Base-by-base conservation (phyloP, 2,888 invertebrate species). In the Lamellibrachia satsuma region DNA sequence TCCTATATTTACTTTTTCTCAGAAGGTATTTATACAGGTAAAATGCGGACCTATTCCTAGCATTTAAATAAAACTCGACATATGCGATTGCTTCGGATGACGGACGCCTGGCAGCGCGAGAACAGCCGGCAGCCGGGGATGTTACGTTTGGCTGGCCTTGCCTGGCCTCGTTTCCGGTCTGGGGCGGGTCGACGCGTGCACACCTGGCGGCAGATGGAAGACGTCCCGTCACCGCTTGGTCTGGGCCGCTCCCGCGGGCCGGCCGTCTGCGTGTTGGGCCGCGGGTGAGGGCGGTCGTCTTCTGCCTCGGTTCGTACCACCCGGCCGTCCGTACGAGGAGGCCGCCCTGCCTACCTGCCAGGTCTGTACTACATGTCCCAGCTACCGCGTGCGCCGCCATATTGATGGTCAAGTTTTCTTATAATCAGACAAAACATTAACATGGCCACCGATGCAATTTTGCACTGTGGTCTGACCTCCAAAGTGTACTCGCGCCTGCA, bases 121-220 rank as follows among this genome's bases (percentile, higher is more conserved):
- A 3, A 15, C 75, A 6, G 22, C 75, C 75, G 22, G 22, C 75
- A 75, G 75, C 75, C 75, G 75, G 22, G 75, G 75, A 75, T 75
- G 75, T 75, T 75, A 75, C 75, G 75, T 39, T 39, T 39, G 39
- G 39, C 39, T 39, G 39, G 39, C 39, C 39, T 39, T 39, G 75
- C 75, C 75, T 15, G 22, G 75, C 75, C 75, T 75, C 22, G 75
- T 75, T 75, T 75, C 75, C 75, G 75, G 75, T 75, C 75, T 15
- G 6, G 22, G 75, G 22, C 75, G 75, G 75, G 75, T 75, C 75
- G 75, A 75, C 75, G 75, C 75, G 75, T 75, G 75, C 75, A 75
- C 75, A 75, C 75, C 75, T 75, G 75, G 75, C 75, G 75, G 75
- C 75, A 75, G 75, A 75, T 75, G 75, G 75, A 75, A 75, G 75